Evolutionary conservation across 2,113 vertebrate genomes (phyloP).

Genomic region (Paratilapia polleni): DNA sequence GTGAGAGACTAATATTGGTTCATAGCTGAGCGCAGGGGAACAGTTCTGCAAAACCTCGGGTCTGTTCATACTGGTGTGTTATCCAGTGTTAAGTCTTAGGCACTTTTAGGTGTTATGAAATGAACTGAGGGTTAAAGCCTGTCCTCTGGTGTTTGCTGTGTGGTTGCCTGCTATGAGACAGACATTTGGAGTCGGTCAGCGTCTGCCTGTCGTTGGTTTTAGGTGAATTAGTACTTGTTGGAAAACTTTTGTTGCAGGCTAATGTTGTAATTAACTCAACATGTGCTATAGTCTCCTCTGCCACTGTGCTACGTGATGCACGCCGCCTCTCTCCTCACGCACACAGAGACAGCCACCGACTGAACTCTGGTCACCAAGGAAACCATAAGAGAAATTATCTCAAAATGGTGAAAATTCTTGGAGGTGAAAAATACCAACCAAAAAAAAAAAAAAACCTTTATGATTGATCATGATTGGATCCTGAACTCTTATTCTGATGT

Average conservation of each 20-base stretch:
- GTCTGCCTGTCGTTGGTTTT: neutral
- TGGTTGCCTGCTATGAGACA: neutral
- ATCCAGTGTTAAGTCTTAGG: neutral
- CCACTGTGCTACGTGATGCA: neutral
- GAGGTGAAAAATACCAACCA: neutral
- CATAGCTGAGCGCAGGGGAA: neutral
- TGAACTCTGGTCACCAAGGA: neutral
- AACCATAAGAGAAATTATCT: neutral
- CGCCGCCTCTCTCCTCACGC: neutral
- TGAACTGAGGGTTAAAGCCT: neutral
- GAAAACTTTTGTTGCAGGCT: neutral
- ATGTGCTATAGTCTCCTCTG: neutral
- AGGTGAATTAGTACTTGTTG: neutral
- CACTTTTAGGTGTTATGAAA: neutral
- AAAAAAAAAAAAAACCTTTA: neutral
- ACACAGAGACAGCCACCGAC: neutral
- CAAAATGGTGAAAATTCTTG: too few species aligned
- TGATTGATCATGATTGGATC: neutral
- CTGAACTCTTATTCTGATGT: neutral
- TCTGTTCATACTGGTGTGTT: neutral
- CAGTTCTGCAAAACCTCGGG: too few species aligned
- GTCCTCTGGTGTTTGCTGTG: neutral
- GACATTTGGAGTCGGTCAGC: neutral
- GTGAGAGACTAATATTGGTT: neutral
- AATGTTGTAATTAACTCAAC: neutral